A percentile compares a stretch with the other conserved stretches of the same genome.
phyloP scores from a whole-genome alignment of 2,113 vertebrate species.

The Poeciliopsis turrubarensis region DNA sequence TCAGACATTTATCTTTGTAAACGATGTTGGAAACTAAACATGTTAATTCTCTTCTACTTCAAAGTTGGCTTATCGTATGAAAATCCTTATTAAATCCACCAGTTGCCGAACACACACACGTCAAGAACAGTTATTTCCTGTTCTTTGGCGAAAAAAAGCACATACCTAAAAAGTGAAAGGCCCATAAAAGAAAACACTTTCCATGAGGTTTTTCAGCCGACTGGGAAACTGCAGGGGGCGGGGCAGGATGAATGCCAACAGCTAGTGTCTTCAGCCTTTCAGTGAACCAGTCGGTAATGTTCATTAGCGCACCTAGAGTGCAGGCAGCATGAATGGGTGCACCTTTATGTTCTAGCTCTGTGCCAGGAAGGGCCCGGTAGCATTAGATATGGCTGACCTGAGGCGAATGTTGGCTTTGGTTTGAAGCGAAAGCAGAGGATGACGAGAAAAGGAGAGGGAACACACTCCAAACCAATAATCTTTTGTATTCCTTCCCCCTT shows the following conservation, averaged over 20 bases:
- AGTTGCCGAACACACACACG: not conserved
- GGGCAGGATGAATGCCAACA: constrained; percentile 20
- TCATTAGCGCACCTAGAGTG: constrained; percentile 76
- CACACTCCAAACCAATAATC: constrained; percentile 71
- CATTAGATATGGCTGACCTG: constrained; percentile 81
- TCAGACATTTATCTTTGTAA: no score
- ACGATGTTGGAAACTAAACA: no score
- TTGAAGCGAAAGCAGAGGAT: constrained; percentile 31
- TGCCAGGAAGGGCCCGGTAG: constrained; percentile 57
- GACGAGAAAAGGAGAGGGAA: constrained; percentile 27
- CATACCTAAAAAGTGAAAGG: constrained; percentile 59
- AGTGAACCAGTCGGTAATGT: constrained; percentile 79
- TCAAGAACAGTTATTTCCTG: constrained; percentile 43
- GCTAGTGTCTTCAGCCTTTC: constrained; percentile 65
- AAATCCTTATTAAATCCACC: not conserved
- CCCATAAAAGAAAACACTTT: constrained; percentile 61
- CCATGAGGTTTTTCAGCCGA: constrained; percentile 38
- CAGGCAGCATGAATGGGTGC: constrained; percentile 46
- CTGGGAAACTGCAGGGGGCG: constrained; percentile 19
- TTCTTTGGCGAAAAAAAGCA: constrained; percentile 34
- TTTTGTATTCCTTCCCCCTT: constrained; percentile 73
- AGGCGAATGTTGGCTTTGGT: constrained; percentile 69
- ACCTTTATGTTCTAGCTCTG: constrained; percentile 70
- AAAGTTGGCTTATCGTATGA: not conserved
- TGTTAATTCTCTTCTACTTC: not conserved